Base-by-base conservation (phyloP, 2,113 vertebrate species). In the Pitta sordida region DNA sequence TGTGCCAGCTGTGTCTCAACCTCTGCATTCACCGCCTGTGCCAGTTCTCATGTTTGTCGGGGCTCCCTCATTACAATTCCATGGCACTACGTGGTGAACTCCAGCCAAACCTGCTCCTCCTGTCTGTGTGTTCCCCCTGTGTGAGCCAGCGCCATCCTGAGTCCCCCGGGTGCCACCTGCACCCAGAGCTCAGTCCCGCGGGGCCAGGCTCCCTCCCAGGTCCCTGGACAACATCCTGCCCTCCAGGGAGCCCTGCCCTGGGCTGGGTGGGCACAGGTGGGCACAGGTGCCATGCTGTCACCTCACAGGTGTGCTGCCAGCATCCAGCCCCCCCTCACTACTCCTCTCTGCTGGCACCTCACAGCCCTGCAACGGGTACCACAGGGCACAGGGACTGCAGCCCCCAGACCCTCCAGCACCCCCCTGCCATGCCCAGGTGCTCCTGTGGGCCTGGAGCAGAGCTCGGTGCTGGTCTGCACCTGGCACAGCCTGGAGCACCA, bases 1-100 rank as follows among this genome's bases (percentile, higher is more conserved):
- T 4, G 19, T 10, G 51, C 6, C 1, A 0, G 41, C 3, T 19
- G 67, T 29, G 11, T 10, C 41, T 30, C 3, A 0, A 21, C 13
- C 22, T 83, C 26, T 58, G 70, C 19, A 46, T 24, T 79, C 41
- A 16, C 22, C n/a, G 21, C 26, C 63, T 12, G 13, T 17, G 46
- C 49, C 60, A 49, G 24, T 16, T 22, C 27, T 37, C 5, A 4
- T 23, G 1, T 43, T 48, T 77, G 32, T 49, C 21, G 34, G 17
- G 15, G 43, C 67, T 60, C 69, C 37, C 43, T 36, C 20, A 56
- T 76, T 18, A 17, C 52, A 19, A 52, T 80, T 67, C 58, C 26
- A 7, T 16, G 19, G 37, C 22, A 17, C 19, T 20, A 10, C 7
- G 16, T 10, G 53, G n/a, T 19, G 48, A 87, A 34, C 11, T 32